Conservation (phyloP, 2,797 vertebrate genomes). For the Sandelia bainsii region DNA sequence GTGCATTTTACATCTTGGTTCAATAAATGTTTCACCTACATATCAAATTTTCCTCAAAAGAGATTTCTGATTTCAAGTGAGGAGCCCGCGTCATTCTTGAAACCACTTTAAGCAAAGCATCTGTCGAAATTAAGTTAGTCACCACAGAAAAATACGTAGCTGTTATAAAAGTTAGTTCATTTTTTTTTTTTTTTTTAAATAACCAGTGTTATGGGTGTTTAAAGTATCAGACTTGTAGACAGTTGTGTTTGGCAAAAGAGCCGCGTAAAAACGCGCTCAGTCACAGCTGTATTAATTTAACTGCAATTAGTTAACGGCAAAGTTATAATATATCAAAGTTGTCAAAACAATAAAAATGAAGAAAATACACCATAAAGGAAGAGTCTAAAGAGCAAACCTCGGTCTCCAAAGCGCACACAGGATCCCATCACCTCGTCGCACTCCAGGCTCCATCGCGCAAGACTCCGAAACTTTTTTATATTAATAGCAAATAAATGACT, state of each 20-base stretch:
- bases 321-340: neutral
- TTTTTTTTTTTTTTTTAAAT: no score
- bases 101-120: neutral
- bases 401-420: conserved; percentile 46
- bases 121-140: neutral
- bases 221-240: no score
- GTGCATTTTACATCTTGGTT: conserved; percentile 30
- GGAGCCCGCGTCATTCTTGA: neutral
- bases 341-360: neutral
- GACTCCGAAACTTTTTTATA: neutral
- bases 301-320: neutral
- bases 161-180: no score
- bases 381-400: conserved; percentile 65
- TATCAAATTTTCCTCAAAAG: neutral
- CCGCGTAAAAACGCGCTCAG: conserved; percentile 15
- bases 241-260: neutral
- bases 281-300: neutral
- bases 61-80: neutral
- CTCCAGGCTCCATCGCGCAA: conserved; percentile 69
- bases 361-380: neutral
- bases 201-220: no score
- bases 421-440: conserved; percentile 50
- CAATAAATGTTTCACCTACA: neutral
- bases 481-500: conserved; percentile 18
- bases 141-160: neutral